Evolutionary conservation across 2,888 invertebrate species (phyloP).

Genomic region (Tipula helvola): DNA sequence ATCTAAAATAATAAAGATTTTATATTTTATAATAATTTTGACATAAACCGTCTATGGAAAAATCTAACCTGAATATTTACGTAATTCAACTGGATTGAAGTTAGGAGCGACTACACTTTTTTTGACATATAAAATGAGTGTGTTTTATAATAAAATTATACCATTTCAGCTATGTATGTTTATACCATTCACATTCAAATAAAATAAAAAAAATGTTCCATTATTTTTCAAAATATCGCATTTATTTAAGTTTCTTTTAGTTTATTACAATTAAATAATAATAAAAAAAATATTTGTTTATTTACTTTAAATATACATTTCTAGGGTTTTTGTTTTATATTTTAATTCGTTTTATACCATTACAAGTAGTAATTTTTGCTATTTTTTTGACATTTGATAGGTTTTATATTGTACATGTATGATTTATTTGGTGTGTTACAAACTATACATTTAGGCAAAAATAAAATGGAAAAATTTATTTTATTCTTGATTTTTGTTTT

Average conservation of each 20-base stretch:
- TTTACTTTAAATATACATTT: neutral
- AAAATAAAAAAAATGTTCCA: neutral
- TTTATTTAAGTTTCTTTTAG: neutral
- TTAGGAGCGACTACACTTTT: neutral
- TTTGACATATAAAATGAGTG: neutral
- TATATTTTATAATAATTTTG: neutral
- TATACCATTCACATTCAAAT: neutral
- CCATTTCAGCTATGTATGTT: neutral
- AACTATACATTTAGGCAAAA: neutral
- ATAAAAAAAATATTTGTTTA: neutral
- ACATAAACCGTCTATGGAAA: neutral
- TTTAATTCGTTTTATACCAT: neutral
- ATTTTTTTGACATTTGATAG: neutral
- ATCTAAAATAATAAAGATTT: neutral
- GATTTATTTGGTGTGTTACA: neutral
- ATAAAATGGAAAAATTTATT: neutral
- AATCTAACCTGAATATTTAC: slow-evolving; percentile 8
- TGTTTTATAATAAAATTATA: neutral
- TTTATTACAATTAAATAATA: neutral
- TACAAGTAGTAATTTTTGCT: neutral
- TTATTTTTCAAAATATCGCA: neutral
- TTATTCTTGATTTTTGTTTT: neutral
- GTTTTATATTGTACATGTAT: neutral
- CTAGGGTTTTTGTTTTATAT: neutral
- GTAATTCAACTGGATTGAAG: neutral